Conservation (phyloP, 2,797 vertebrate genomes). For the Micropoecilia bifurca region DNA sequence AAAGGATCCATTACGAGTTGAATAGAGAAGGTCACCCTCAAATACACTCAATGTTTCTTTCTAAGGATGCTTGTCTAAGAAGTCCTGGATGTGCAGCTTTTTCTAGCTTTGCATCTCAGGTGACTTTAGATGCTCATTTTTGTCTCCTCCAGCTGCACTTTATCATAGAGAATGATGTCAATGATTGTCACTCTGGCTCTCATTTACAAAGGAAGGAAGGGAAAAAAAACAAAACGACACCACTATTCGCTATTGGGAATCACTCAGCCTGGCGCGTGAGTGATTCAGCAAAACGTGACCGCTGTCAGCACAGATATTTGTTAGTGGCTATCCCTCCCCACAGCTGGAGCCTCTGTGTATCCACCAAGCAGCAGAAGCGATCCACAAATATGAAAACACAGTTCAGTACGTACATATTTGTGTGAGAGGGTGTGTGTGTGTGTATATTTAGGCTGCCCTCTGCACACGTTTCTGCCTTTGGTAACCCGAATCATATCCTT, state of each 20-base stretch:
- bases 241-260: constrained; percentile 35
- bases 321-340: constrained; percentile 12
- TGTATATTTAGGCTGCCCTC: constrained; percentile 43
- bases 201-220: neutral
- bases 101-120: constrained; percentile 22
- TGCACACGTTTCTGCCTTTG: constrained; percentile 22
- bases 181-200: constrained; percentile 15
- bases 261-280: constrained; percentile 27
- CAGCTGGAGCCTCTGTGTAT: constrained; percentile 37
- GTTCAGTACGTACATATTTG: constrained; percentile 4
- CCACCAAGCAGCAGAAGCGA: constrained; percentile 12
- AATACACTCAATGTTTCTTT: neutral
- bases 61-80: constrained; percentile 9
- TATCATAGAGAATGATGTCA: constrained; percentile 51
- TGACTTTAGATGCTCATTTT: constrained; percentile 24
- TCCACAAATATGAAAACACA: constrained; percentile 17
- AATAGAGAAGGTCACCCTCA: constrained; percentile 35
- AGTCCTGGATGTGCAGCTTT: constrained; percentile 26
- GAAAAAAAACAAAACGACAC: constrained; percentile 20
- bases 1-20: constrained; percentile 1
- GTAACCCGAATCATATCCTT: constrained; percentile 58
- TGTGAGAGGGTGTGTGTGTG: constrained; percentile 13
- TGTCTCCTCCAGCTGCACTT: constrained; percentile 27
- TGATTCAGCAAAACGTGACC: constrained; percentile 76
- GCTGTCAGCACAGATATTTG: constrained; percentile 57